phyloP scores from a whole-genome alignment of 2,113 vertebrate species.

The Macquaria australasica region DNA sequence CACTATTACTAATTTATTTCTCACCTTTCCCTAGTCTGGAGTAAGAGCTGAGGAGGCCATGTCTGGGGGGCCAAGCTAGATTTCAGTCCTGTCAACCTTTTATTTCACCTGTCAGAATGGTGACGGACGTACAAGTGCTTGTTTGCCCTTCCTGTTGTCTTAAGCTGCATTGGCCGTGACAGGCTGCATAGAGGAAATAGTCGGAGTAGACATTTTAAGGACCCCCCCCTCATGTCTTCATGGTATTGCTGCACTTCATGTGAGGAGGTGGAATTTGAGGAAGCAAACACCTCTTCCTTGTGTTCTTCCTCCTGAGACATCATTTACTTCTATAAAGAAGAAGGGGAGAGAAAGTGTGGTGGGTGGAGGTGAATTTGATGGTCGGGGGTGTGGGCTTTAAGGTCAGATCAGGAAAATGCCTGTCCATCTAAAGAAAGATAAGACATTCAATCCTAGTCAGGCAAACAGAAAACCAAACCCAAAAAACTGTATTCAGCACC shows the following conservation, averaged over 20 bases:
- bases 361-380: conserved; percentile 37
- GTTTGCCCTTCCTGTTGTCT: conserved; percentile 90
- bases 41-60: conserved; percentile 79
- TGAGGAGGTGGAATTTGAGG: conserved; percentile 47
- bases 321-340: conserved; percentile 74
- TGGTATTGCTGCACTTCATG: conserved; percentile 17
- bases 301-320: conserved; percentile 74
- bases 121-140: conserved; percentile 90
- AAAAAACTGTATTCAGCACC: conserved; percentile 8
- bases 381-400: conserved; percentile 8
- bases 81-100: conserved; percentile 91
- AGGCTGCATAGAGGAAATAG: conserved; percentile 80
- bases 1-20: conserved; percentile 94
- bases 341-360: conserved; percentile 28
- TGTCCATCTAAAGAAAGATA: conserved; percentile 39
- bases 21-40: conserved; percentile 86
- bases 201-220: conserved; percentile 52
- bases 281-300: conserved; percentile 26
- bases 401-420: conserved; percentile 35
- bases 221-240: conserved; percentile 39
- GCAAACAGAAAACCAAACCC: neutral
- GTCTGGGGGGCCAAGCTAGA: conserved; percentile 81
- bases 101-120: conserved; percentile 89
- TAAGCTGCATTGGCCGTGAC: conserved; percentile 87
- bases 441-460: neutral